Base-by-base conservation (phyloP, 2,888 invertebrate species). In the Venusia cambrica region DNA sequence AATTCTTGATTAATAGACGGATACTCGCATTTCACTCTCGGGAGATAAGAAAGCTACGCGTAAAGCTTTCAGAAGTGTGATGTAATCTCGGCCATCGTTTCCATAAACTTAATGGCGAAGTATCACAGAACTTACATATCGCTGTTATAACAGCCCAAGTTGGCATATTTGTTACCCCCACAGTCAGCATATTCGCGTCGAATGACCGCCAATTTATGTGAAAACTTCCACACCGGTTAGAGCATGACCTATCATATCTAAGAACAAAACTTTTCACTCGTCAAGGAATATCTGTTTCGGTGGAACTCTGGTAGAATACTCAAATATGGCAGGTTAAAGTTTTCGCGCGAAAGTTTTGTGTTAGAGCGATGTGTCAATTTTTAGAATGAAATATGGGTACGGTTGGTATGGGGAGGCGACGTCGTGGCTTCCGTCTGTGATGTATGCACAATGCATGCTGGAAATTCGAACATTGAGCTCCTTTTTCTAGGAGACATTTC, bases 341-440 rank as follows among this genome's bases (percentile, higher is more conserved):
- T 87, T 77, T 71, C 67, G 60, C 70, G 64, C 65, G 58, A 63
- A 85, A 85, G 52, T 85, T 87, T 80, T 68, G 66, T 55, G 65
- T 54, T 60, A 70, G 69, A 70, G 75, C 78, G 56, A 78, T 83
- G 79, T 80, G 85, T 85, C 87, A 80, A 84, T 85, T 77, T 73
- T 55, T 44, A 66, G 75, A 83, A 81, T 84, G 85, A 85, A 83
- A 80, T 87, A 87, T 78, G 68, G 80, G 69, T 66, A 54, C 64
- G 66, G 61, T 61, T 61, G 52, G 50, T 7, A n/a, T n/a, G 62
- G 62, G 65, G 62, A 62, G 58, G 43, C 89, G 90, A 90, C 91
- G 90, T 88, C 83, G 87, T 89, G 89, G 90, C 89, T 90, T 90
- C 90, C 89, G 89, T 57, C 53, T 58, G 63, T 68, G 68, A 64